A percentile compares a stretch with the other conserved stretches of the same genome.
These are phyloP conservation scores for Amphilophus citrinellus DNA, from an alignment of 2,113 vertebrate species.

Conservation along the genomic window DNA sequence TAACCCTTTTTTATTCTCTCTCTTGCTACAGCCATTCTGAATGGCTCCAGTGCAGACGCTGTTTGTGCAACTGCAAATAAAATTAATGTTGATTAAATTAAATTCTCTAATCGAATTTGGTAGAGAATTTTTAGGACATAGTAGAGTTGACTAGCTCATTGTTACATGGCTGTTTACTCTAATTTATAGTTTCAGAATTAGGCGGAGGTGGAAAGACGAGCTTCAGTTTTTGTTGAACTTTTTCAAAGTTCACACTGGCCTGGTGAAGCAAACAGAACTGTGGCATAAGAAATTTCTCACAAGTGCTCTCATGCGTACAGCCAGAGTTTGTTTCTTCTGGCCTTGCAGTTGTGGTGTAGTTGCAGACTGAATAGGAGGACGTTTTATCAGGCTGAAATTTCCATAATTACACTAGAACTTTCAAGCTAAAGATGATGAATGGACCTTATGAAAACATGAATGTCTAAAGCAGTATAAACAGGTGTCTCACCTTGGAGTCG, in stretches of 20 bases:
- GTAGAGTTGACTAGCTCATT: neutral
- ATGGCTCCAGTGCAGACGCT: neutral
- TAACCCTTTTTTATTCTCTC: neutral
- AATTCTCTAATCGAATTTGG: neutral
- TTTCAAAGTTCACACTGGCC: neutral
- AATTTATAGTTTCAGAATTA: neutral
- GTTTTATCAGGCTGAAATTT: neutral
- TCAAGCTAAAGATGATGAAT: neutral
- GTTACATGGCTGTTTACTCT: neutral
- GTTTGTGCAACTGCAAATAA: neutral
- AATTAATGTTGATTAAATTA: neutral
- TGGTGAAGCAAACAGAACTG: neutral
- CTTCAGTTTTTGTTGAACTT: neutral
- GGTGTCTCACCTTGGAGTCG: slow-evolving; percentile 86
- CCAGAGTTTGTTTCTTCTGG: neutral
- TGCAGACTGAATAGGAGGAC: neutral
- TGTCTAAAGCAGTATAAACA: neutral
- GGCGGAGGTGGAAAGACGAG: neutral
- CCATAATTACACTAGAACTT: neutral
- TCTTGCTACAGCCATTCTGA: neutral
- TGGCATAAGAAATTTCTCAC: neutral
- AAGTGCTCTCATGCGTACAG: neutral
- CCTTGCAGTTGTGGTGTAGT: neutral
- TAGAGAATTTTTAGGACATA: neutral
- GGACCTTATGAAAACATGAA: neutral